Percentiles rank a stretch among this genome's conserved stretches.
These are phyloP conservation scores for Silurus meridionalis DNA, from an alignment of 2,113 vertebrate species.

Conservation along the genomic window DNA sequence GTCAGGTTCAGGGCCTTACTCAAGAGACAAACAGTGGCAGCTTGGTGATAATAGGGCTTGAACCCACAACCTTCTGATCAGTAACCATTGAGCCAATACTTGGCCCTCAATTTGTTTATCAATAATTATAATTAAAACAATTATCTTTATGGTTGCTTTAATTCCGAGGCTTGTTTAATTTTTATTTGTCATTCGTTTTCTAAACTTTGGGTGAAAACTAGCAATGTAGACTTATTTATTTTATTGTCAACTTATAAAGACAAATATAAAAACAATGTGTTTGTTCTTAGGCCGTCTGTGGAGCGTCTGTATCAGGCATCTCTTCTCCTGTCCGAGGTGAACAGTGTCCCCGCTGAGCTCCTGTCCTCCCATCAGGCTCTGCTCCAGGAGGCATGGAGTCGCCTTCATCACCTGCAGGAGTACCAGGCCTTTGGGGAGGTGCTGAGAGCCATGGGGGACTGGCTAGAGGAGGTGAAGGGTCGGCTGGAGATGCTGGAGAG, in stretches of 20 bases:
- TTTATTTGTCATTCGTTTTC: too few species aligned
- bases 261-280: neutral
- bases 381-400: conserved; percentile 79
- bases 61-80: too few species aligned
- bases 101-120: too few species aligned
- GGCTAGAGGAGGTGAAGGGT: conserved; percentile 85
- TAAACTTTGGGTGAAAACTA: neutral
- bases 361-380: conserved; percentile 83
- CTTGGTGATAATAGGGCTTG: too few species aligned
- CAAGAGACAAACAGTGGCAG: too few species aligned
- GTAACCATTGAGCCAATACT: too few species aligned
- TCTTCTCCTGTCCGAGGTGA: conserved; percentile 80
- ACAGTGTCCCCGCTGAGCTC: conserved; percentile 77
- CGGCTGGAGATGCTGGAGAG: conserved; percentile 79
- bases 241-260: neutral
- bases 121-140: too few species aligned
- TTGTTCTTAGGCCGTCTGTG: conserved; percentile 78
- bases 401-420: conserved; percentile 82
- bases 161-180: too few species aligned
- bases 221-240: neutral
- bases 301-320: conserved; percentile 84
- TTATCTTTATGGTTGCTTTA: too few species aligned
- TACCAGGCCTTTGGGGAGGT: conserved; percentile 87
- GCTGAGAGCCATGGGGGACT: conserved; percentile 82
- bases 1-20: too few species aligned